A percentile compares a stretch with the other conserved stretches of the same genome.
These are phyloP conservation scores for Cardiocondyla obscurior DNA, from an alignment of 1,140 invertebrate genomes.

Conservation along the genomic window DNA sequence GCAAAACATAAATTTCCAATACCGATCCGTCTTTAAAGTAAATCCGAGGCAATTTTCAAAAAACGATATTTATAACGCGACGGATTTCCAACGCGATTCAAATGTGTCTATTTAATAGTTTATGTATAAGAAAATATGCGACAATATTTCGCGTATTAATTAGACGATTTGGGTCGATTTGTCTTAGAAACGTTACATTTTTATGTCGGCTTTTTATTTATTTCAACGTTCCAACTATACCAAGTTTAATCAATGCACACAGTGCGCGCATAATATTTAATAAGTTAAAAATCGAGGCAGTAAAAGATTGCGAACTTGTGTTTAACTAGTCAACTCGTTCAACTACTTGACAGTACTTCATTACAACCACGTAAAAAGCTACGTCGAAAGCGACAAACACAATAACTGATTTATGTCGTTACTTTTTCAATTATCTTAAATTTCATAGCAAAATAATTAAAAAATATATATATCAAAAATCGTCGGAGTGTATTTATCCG, in stretches of 20 bases:
- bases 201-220: constrained; percentile 25
- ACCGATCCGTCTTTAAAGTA: neutral
- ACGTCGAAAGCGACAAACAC: neutral
- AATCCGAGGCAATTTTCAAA: neutral
- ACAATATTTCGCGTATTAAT: neutral
- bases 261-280: constrained; percentile 18
- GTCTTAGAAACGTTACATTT: neutral
- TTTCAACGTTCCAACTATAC: neutral
- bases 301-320: neutral
- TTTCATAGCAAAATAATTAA: neutral
- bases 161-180: neutral
- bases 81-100: neutral
- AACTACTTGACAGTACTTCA: constrained; percentile 2
- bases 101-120: constrained; percentile 32
- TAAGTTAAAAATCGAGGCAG: neutral
- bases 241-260: constrained; percentile 13
- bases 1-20: neutral
- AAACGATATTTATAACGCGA: neutral
- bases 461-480: neutral
- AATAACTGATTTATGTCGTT: neutral
- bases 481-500: neutral
- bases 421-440: neutral
- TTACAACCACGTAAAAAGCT: constrained; percentile 3
- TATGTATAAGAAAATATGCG: constrained; percentile 7
- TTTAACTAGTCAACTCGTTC: constrained; percentile 7